phyloP scores from a whole-genome alignment of 2,113 vertebrate species.

The Platanista minor region DNA sequence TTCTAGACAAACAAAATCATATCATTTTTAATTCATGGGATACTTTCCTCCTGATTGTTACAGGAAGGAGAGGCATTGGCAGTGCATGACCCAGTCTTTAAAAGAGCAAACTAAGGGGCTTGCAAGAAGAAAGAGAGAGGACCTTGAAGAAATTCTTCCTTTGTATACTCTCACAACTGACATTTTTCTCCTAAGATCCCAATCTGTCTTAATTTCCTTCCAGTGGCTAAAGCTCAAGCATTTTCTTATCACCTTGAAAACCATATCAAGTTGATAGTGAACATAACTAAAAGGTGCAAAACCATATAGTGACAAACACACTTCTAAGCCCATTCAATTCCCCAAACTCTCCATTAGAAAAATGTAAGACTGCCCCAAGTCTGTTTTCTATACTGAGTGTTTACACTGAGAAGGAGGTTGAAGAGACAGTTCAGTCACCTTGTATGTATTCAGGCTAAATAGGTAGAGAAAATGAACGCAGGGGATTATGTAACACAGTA shows the following conservation, averaged over 20 bases:
- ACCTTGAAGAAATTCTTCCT: not conserved
- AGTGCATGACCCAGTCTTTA: not conserved
- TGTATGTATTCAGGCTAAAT: conserved; percentile 35
- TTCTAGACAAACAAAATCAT: not conserved
- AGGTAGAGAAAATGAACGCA: conserved; percentile 47
- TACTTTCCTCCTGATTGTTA: not conserved
- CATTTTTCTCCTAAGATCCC: not conserved
- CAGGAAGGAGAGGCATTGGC: not conserved
- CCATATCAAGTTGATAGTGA: not conserved
- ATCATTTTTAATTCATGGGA: not conserved
- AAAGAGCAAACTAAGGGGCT: not conserved
- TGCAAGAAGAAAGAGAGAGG: not conserved
- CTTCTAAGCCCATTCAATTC: conserved; percentile 14
- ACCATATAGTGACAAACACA: not conserved
- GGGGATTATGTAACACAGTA: conserved; percentile 46
- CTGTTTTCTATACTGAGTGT: not conserved
- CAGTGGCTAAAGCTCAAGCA: not conserved
- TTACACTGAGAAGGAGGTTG: not conserved
- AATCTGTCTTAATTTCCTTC: conserved; percentile 38
- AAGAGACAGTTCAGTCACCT: conserved; percentile 62
- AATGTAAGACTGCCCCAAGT: not conserved
- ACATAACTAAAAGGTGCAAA: conserved; percentile 8
- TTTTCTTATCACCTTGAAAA: conserved; percentile 54
- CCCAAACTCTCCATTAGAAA: not conserved
- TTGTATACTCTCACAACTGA: not conserved